Evolutionary conservation across 1,140 invertebrate species (phyloP).

Genomic region (Drosophila sp.): DNA sequence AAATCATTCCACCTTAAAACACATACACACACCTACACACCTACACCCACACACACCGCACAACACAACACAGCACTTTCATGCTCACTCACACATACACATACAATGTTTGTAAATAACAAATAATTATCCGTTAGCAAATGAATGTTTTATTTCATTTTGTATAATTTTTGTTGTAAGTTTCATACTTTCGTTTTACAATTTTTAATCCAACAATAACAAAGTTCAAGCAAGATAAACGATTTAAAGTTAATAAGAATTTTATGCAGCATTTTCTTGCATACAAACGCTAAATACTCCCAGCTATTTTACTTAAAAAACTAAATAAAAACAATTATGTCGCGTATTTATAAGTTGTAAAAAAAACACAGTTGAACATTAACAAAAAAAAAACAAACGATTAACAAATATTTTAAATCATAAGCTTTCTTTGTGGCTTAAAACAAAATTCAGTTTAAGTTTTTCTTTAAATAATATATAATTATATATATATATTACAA

Average conservation of each 20-base stretch:
- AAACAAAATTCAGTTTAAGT: conserved; percentile 43
- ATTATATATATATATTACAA: conserved; percentile 48
- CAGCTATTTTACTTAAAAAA: conserved; percentile 25
- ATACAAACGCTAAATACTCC: conserved; percentile 58
- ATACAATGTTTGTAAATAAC: conserved; percentile 73
- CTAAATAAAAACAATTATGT: conserved; percentile 26
- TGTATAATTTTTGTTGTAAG: conserved; percentile 71
- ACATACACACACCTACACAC: conserved; percentile 48
- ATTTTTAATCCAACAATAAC: conserved; percentile 40
- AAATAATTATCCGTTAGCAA: conserved; percentile 64
- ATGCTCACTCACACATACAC: conserved; percentile 34
- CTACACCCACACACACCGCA: conserved; percentile 33
- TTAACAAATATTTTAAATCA: conserved; percentile 35
- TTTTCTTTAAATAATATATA: conserved; percentile 53
- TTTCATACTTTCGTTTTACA: conserved; percentile 46
- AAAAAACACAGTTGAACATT: background rate
- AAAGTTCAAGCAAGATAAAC: conserved; percentile 13
- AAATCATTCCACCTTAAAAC: conserved; percentile 64
- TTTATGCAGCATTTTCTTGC: conserved; percentile 80
- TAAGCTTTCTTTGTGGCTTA: conserved; percentile 48
- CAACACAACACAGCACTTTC: too few species aligned
- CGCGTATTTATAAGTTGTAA: conserved; percentile 40
- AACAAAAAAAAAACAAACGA: conserved; percentile 3
- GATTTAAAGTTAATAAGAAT: conserved; percentile 22
- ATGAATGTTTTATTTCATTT: conserved; percentile 72